Base-by-base conservation (phyloP, 2,113 vertebrate genomes). In the Pygoscelis adeliae region DNA sequence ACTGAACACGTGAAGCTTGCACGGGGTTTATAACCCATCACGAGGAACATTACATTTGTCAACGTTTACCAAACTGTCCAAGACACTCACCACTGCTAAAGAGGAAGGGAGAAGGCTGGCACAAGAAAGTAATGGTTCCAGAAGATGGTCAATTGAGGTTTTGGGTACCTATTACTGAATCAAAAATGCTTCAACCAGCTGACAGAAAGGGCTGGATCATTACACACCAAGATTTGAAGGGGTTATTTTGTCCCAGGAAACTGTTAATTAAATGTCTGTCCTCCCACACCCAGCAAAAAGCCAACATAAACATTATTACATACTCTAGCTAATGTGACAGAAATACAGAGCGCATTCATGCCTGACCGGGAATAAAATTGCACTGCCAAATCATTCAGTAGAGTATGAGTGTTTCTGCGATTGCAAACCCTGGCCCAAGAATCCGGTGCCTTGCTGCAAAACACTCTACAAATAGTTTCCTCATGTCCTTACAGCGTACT, bases 301-400 rank as follows among this genome's bases (percentile, higher is more conserved):
- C 93, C 93, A 95, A 90, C 36, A 69, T 61, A 97, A 96, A 97
- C 92, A 91, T 61, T 90, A 90, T 87, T 91, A 87, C 70, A 32
- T 65, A 88, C 62, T 83, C 79, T 15, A 77, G 66, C 73, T 90
- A 77, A 85, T 2, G 36, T 87, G 56, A 80, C 90, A 80, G 76
- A 87, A 95, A 80, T 82, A 92, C 38, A 87, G 38, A 82, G 23
- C 1, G 0, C n/a, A 83, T 83, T 93, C 78, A 79, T 69, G 92
- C 49, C 78, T 90, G 90, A 85, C 78, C 5, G 1, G n/a, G 36
- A 87, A 58, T 62, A 93, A 90, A 95, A 88, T 65, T 5, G 1
- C 50, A 50, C 82, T 72, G 87, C 66, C 92, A 86, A 93, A 40
- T 86, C 82, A 93, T 85, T 90, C 81, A 65, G 40, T 25, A 52